Conservation (phyloP, 2,113 vertebrate genomes). For the Siniperca chuatsi region DNA sequence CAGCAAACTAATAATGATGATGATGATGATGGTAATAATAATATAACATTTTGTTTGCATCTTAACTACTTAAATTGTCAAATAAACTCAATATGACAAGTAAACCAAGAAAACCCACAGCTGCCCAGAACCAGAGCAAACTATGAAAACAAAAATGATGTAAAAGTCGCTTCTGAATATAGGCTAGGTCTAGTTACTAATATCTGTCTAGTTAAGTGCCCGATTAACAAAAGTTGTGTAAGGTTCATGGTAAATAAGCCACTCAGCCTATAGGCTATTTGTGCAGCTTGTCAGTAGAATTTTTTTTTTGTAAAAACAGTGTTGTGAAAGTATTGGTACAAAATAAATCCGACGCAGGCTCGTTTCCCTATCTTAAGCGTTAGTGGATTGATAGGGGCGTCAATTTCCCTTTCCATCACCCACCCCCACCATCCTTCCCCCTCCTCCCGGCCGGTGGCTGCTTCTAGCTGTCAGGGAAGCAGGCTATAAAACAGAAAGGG, state of each 20-base stretch:
- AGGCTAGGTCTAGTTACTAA: too few relatives aligned
- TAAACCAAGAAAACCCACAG: not conserved
- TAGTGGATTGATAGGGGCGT: slow-evolving; percentile 56
- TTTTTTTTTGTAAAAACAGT: not conserved
- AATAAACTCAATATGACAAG: not conserved
- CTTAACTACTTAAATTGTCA: not conserved
- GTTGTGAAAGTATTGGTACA: not conserved
- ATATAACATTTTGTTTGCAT: not conserved
- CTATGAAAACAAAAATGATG: not conserved
- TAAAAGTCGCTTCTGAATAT: too few relatives aligned
- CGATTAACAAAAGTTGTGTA: not conserved
- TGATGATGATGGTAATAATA: not conserved
- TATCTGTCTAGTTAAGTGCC: not conserved
- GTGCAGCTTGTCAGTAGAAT: too few relatives aligned
- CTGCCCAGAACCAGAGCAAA: not conserved
- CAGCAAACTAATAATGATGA: not conserved
- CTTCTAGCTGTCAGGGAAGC: slow-evolving; percentile 74
- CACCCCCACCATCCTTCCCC: slow-evolving; percentile 38
- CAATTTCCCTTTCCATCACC: slow-evolving; percentile 54
- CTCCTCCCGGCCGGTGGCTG: slow-evolving; percentile 56
- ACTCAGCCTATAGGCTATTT: not conserved
- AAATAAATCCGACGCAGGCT: slow-evolving; percentile 21
- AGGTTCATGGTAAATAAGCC: not conserved
- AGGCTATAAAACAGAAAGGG: slow-evolving; percentile 81
- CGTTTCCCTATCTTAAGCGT: slow-evolving; percentile 53